Conservation (phyloP, 2,113 vertebrate species). For the Albula goreensis region DNA sequence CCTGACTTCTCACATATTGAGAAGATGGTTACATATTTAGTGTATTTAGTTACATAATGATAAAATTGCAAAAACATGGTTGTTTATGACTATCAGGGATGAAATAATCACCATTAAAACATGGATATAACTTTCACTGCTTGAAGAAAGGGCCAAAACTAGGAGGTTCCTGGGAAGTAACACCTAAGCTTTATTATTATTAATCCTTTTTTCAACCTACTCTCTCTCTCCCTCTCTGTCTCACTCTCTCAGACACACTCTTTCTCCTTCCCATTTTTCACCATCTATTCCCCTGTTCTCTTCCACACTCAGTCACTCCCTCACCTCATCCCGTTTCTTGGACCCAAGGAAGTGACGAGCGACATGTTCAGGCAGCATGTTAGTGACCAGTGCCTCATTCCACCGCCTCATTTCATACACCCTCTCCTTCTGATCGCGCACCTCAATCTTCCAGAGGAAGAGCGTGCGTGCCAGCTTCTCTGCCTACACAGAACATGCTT, state of each 20-base stretch:
- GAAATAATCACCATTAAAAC: no score
- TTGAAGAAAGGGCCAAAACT: no score
- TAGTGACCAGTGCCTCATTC: conserved; percentile 91
- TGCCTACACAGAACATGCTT: conserved; percentile 63
- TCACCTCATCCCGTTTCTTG: conserved; percentile 91
- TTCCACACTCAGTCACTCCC: not conserved
- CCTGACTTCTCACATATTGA: no score
- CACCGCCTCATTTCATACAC: conserved; percentile 93
- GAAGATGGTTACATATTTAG: no score
- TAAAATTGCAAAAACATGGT: no score
- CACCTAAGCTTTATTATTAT: no score
- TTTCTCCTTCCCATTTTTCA: not conserved
- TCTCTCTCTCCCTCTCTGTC: not conserved
- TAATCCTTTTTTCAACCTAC: no score
- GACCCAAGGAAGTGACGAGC: conserved; percentile 91
- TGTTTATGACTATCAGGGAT: no score
- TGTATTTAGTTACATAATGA: no score
- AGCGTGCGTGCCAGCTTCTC: conserved; percentile 85
- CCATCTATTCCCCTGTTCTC: no score
- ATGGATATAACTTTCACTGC: no score
- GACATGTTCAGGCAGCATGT: conserved; percentile 95
- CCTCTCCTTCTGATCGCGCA: conserved; percentile 88
- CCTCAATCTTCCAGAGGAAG: conserved; percentile 91
- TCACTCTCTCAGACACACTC: not conserved
- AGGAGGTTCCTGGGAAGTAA: no score